Conservation (phyloP, 2,888 invertebrate genomes). For the Automeris io region DNA sequence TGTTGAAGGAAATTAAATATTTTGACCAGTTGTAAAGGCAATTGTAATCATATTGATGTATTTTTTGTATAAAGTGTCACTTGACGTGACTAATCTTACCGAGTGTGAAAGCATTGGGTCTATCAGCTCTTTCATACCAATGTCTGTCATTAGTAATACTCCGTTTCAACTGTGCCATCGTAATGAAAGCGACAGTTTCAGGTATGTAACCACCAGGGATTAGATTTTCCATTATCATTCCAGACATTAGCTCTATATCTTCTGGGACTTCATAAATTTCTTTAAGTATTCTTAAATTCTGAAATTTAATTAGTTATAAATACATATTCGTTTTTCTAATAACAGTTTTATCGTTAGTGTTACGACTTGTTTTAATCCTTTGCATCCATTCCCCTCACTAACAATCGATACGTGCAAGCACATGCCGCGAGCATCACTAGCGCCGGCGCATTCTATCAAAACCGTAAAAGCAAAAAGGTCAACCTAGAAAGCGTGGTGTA, state of each 20-base stretch:
- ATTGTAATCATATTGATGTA: too few relatives aligned
- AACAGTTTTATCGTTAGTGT: neutral
- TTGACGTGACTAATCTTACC: too few relatives aligned
- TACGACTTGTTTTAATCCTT: too few relatives aligned
- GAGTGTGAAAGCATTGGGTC: conserved; percentile 29
- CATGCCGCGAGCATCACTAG: too few relatives aligned
- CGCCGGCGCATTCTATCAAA: too few relatives aligned
- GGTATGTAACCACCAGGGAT: conserved; percentile 85
- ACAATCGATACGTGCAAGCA: too few relatives aligned
- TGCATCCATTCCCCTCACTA: too few relatives aligned
- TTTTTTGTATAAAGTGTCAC: too few relatives aligned
- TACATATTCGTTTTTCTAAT: neutral
- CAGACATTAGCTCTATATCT: conserved; percentile 92
- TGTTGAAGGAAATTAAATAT: neutral
- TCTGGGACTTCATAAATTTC: conserved; percentile 72
- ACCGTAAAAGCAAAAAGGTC: too few relatives aligned
- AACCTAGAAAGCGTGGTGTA: too few relatives aligned
- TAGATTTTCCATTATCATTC: conserved; percentile 80
- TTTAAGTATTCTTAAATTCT: conserved; percentile 27
- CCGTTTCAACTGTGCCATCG: conserved; percentile 88
- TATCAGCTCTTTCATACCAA: conserved; percentile 71
- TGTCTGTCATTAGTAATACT: conserved; percentile 87
- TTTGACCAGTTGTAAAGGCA: too few relatives aligned
- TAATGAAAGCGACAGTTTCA: conserved; percentile 89
- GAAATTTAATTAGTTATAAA: too few relatives aligned